Percentiles rank a stretch among this genome's conserved stretches.
Evolutionary conservation across 2,888 invertebrate species (phyloP).

Genomic region (Cheilosia vulpina): DNA sequence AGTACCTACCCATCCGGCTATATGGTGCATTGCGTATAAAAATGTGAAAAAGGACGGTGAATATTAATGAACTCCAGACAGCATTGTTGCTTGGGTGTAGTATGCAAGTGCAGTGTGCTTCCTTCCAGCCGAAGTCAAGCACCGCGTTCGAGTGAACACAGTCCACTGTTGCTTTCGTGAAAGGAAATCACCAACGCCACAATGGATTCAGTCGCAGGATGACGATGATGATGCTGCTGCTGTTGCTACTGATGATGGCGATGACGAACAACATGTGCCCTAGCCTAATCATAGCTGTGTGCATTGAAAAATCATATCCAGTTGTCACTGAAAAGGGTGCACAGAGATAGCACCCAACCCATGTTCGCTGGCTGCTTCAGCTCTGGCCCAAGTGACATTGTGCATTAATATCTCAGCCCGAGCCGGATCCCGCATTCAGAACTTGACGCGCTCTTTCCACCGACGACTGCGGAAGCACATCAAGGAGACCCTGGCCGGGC

Average conservation of each 20-base stretch:
- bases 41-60: slow-evolving; percentile 5
- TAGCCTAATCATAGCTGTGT: slow-evolving; percentile 63
- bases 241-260: slow-evolving; percentile 7
- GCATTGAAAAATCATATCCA: slow-evolving; percentile 40
- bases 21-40: slow-evolving; percentile 35
- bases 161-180: slow-evolving; percentile 70
- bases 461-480: slow-evolving; percentile 57
- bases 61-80: slow-evolving; percentile 65
- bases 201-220: slow-evolving; percentile 59
- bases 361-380: slow-evolving; percentile 28
- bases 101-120: slow-evolving; percentile 36
- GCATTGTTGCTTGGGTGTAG: slow-evolving; percentile 57
- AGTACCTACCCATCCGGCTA: slow-evolving; percentile 49
- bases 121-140: slow-evolving; percentile 72
- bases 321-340: slow-evolving; percentile 56
- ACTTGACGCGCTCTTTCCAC: slow-evolving; percentile 29
- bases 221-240: slow-evolving; percentile 48
- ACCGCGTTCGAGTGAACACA: slow-evolving; percentile 54
- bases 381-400: slow-evolving; percentile 59
- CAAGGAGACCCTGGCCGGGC: slow-evolving; percentile 44
- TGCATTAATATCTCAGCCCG: slow-evolving; percentile 56
- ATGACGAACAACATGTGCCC: slow-evolving; percentile 55
- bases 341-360: background rate
- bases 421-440: slow-evolving; percentile 5
- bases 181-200: slow-evolving; percentile 57